A percentile compares a stretch with the other conserved stretches of the same genome.
Conservation (phyloP, 2,888 invertebrate species). For the Coleophora deauratella region DNA sequence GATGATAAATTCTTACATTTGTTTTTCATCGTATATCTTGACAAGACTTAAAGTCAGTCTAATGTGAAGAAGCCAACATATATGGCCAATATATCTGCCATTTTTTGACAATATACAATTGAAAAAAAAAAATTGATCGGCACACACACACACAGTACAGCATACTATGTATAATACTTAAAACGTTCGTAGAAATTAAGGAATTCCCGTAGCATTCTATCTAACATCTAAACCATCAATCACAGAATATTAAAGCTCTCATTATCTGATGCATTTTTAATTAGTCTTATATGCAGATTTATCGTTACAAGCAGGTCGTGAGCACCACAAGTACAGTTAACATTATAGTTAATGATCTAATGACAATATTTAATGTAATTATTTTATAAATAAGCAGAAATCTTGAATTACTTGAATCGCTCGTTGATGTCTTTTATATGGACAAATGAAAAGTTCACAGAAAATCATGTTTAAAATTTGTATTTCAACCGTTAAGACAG, state of each 20-base stretch:
- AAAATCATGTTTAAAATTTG: neutral
- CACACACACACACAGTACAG: no score
- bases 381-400: neutral
- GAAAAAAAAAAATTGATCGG: no score
- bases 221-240: neutral
- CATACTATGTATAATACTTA: no score
- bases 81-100: no score
- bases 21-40: no score
- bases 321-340: conserved; percentile 2
- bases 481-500: no score
- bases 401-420: neutral
- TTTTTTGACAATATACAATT: no score
- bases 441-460: neutral
- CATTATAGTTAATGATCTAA: conserved; percentile 2
- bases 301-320: neutral
- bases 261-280: conserved; percentile 9
- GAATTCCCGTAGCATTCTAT: no score
- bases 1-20: neutral
- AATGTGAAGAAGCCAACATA: no score
- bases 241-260: no score
- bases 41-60: no score
- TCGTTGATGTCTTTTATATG: conserved; percentile 14
- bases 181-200: no score
- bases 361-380: conserved; percentile 1
- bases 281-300: conserved; percentile 1